These are phyloP conservation scores for Alauda arvensis DNA, from an alignment of 2,797 vertebrate species.

Conservation along the genomic window DNA sequence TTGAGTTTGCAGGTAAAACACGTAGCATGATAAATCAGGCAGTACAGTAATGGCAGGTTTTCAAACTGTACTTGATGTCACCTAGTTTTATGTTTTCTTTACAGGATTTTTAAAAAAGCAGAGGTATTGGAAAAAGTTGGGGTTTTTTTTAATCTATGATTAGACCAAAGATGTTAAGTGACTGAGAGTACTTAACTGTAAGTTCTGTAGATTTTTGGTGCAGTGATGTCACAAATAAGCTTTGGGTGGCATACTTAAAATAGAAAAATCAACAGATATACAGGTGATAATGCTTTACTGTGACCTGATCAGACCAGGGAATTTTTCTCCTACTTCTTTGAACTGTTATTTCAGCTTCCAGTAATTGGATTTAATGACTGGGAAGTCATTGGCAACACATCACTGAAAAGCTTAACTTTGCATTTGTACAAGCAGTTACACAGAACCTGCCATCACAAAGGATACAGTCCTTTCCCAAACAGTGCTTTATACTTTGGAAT, in stretches of 20 bases:
- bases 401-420: not conserved
- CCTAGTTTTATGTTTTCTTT: not conserved
- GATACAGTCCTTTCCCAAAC: not conserved
- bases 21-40: not conserved
- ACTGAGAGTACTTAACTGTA: not conserved
- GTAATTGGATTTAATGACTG: not conserved
- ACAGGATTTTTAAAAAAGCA: not conserved
- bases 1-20: not conserved
- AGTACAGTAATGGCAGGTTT: not conserved
- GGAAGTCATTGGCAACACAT: not conserved
- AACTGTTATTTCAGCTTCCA: not conserved
- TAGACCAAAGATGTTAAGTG: not conserved
- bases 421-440: not conserved
- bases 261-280: not conserved
- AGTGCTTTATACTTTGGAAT: not conserved
- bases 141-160: accelerated
- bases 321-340: not conserved
- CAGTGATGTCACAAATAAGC: not conserved
- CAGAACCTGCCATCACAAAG: not conserved
- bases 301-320: not conserved
- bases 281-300: not conserved
- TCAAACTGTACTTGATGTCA: not conserved
- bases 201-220: not conserved
- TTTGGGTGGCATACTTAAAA: not conserved
- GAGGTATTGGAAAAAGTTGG: not conserved